A percentile compares a stretch with the other conserved stretches of the same genome.
phyloP scores from a whole-genome alignment of 2,113 vertebrate genomes.

The Oryzias melastigma region DNA sequence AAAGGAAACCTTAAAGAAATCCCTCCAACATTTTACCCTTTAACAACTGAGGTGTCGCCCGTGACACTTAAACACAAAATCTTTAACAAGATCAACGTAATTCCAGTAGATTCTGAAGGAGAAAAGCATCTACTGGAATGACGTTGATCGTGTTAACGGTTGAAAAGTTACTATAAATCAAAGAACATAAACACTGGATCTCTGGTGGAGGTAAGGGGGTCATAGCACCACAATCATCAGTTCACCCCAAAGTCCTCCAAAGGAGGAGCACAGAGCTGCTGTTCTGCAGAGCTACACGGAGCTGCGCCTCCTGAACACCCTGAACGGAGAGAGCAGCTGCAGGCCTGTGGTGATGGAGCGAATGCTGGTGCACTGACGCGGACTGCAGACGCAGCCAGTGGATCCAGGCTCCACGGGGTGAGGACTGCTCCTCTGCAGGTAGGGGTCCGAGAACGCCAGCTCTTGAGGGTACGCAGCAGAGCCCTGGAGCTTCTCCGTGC shows the following conservation, averaged over 20 bases:
- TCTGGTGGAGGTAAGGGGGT: slow-evolving; percentile 34
- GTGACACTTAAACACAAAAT: too few relatives aligned
- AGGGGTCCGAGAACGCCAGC: slow-evolving; percentile 86
- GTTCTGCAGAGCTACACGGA: slow-evolving; percentile 78
- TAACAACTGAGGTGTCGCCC: too few relatives aligned
- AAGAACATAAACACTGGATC: too few relatives aligned
- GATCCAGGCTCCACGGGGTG: slow-evolving; percentile 78
- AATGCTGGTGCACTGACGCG: slow-evolving; percentile 83
- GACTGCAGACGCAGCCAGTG: slow-evolving; percentile 85
- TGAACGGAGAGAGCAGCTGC: slow-evolving; percentile 85
- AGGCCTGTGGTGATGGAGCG: slow-evolving; percentile 88
- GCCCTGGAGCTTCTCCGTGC: slow-evolving; percentile 88
- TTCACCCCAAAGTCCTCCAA: slow-evolving; percentile 13
- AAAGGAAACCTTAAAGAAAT: too few relatives aligned
- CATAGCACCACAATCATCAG: slow-evolving; percentile 63
- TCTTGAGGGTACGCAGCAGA: slow-evolving; percentile 87
- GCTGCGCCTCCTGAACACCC: slow-evolving; percentile 87
- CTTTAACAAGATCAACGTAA: too few relatives aligned
- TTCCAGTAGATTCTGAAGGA: too few relatives aligned
- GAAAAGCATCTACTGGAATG: too few relatives aligned
- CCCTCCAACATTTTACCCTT: too few relatives aligned
- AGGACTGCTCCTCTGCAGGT: slow-evolving; percentile 81
- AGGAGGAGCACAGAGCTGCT: slow-evolving; percentile 19
- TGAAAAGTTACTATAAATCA: too few relatives aligned
- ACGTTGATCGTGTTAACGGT: too few relatives aligned